phyloP scores from a whole-genome alignment of 2,113 vertebrate genomes.

The Syngnathus scovelli region DNA sequence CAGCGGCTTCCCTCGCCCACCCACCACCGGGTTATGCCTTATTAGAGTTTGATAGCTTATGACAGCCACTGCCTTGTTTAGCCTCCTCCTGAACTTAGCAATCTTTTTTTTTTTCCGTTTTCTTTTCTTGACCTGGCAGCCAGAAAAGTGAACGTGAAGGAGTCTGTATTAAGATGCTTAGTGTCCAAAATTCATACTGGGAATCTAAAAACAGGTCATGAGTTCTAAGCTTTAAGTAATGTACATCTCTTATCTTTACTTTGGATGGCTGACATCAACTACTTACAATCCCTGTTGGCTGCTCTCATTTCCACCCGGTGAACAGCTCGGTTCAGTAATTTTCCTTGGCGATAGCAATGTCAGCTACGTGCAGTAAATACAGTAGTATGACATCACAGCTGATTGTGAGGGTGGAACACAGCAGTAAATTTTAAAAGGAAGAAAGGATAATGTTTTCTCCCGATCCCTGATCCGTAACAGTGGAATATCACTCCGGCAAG shows the following conservation, averaged over 20 bases:
- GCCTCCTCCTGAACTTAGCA: constrained; percentile 42
- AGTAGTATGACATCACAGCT: neutral
- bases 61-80: constrained; percentile 61
- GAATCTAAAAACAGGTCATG: constrained; percentile 40
- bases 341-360: neutral
- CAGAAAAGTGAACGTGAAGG: constrained; percentile 35
- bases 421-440: neutral
- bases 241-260: neutral
- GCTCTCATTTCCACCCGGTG: constrained; percentile 28
- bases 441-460: neutral
- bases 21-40: constrained; percentile 67
- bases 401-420: neutral
- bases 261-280: neutral
- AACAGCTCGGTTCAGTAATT: neutral
- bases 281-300: constrained; percentile 57
- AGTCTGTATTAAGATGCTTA: constrained; percentile 40
- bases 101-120: constrained; percentile 5
- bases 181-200: constrained; percentile 23
- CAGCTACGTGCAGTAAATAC: too few relatives aligned
- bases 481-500: neutral
- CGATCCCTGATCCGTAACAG: neutral
- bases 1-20: constrained; percentile 70
- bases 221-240: constrained; percentile 15
- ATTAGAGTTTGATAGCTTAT: constrained; percentile 67
- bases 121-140: constrained; percentile 24